phyloP scores from a whole-genome alignment of 2,113 vertebrate species.

The Okapia johnstoni region DNA sequence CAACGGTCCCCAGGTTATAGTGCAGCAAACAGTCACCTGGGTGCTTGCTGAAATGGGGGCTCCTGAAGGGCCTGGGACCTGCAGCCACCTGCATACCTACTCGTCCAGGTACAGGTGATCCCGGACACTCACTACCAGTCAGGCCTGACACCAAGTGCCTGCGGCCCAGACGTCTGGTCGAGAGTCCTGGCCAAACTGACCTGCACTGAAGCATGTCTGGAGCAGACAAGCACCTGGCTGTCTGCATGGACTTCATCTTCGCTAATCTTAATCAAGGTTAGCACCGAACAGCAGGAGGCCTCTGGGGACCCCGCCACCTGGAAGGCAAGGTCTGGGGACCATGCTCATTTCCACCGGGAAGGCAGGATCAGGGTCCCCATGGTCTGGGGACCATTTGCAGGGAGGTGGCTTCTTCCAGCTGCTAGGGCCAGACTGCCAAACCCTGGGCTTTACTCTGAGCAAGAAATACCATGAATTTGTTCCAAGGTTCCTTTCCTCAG shows the following conservation, averaged over 20 bases:
- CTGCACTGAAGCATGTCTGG: background rate
- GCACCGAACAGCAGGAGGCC: background rate
- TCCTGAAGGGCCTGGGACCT: background rate
- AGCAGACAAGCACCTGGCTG: rapidly evolving
- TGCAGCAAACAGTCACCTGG: rapidly evolving
- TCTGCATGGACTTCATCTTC: rapidly evolving
- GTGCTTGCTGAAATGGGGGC: background rate
- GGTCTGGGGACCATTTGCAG: background rate
- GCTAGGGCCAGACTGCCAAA: background rate
- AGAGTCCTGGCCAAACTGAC: rapidly evolving
- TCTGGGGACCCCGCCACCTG: rapidly evolving
- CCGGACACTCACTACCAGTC: background rate
- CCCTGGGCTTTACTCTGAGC: background rate
- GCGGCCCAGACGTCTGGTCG: rapidly evolving
- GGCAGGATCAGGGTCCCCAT: no score
- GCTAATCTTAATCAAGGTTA: background rate
- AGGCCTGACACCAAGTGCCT: rapidly evolving
- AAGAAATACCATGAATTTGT: background rate
- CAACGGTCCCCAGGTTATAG: background rate
- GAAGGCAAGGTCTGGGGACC: background rate
- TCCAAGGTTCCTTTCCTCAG: background rate
- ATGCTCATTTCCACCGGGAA: background rate
- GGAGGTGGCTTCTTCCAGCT: background rate
- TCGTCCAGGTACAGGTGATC: background rate
- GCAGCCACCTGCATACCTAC: background rate